These are phyloP conservation scores for Hesperophylax magnus DNA, from an alignment of 1,140 invertebrate genomes.

Conservation along the genomic window DNA sequence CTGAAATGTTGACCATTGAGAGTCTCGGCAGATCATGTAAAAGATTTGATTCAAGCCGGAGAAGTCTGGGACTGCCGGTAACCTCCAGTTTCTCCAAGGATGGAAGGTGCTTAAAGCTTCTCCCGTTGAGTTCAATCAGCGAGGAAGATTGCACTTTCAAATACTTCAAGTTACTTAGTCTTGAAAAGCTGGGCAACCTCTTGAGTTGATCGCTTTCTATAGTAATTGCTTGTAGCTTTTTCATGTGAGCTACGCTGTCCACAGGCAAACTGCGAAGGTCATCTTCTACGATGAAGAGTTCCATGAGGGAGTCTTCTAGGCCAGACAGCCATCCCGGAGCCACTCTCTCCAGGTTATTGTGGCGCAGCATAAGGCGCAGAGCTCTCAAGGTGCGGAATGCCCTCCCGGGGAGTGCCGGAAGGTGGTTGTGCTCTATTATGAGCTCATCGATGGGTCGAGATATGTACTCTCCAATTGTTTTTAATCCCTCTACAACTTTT, in stretches of 20 bases:
- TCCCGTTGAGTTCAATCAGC: constrained; percentile 78
- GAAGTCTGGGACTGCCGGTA: constrained; percentile 76
- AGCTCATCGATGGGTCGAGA: constrained; percentile 84
- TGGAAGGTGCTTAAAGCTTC: constrained; percentile 80
- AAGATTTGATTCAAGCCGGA: constrained; percentile 78
- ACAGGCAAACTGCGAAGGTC: constrained; percentile 82
- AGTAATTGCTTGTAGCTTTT: constrained; percentile 85
- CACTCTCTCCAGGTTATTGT: constrained; percentile 86
- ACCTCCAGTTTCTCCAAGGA: constrained; percentile 83
- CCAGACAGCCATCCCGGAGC: constrained; percentile 85
- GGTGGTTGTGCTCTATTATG: constrained; percentile 88
- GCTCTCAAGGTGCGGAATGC: constrained; percentile 82
- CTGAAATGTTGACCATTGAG: constrained; percentile 81
- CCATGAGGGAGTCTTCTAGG: constrained; percentile 82
- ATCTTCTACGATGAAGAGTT: constrained; percentile 88
- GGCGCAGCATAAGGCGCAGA: constrained; percentile 83
- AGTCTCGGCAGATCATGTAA: constrained; percentile 83
- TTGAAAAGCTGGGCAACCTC: constrained; percentile 78
- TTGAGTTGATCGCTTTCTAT: constrained; percentile 82
- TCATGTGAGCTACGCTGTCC: constrained; percentile 82
- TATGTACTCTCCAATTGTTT: constrained; percentile 78
- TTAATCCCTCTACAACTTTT: constrained; percentile 80
- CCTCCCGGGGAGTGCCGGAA: constrained; percentile 84
- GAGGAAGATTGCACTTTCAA: constrained; percentile 79
- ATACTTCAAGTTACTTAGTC: constrained; percentile 76